phyloP scores from a whole-genome alignment of 2,888 invertebrate species.

The Tryphoninae sp. region DNA sequence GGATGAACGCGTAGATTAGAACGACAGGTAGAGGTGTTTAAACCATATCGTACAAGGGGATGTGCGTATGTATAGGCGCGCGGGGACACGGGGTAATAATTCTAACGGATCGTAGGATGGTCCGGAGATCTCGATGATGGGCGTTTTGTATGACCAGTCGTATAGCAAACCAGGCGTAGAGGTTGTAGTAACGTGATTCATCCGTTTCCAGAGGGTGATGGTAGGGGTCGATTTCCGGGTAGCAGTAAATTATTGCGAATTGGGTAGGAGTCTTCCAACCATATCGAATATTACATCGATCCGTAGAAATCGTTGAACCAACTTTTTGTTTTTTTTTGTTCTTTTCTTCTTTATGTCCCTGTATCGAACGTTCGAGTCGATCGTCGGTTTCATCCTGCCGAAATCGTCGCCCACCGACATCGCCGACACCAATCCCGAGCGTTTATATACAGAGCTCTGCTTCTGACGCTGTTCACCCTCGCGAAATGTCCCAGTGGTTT shows the following conservation, averaged over 20 bases:
- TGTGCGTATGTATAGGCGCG: background rate
- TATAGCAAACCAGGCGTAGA: background rate
- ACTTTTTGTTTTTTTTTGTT: too few species aligned
- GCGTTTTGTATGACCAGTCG: conserved; percentile 25
- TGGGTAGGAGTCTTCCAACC: too few species aligned
- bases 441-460: background rate
- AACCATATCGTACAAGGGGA: conserved; percentile 33
- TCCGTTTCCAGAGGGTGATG: background rate
- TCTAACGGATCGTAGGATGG: conserved; percentile 19
- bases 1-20: conserved; percentile 50
- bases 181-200: background rate
- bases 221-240: too few species aligned
- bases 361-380: too few species aligned
- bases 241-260: too few species aligned
- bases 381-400: too few species aligned
- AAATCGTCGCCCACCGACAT: too few species aligned
- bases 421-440: too few species aligned
- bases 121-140: conserved; percentile 10
- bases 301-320: too few species aligned
- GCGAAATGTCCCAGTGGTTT: conserved; percentile 42
- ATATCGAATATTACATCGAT: too few species aligned
- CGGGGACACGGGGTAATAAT: conserved; percentile 21
- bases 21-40: conserved; percentile 28
- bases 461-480: conserved; percentile 23
- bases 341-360: too few species aligned